Evolutionary conservation across 2,113 vertebrate genomes (phyloP).

Genomic region (Oncorhynchus keta): DNA sequence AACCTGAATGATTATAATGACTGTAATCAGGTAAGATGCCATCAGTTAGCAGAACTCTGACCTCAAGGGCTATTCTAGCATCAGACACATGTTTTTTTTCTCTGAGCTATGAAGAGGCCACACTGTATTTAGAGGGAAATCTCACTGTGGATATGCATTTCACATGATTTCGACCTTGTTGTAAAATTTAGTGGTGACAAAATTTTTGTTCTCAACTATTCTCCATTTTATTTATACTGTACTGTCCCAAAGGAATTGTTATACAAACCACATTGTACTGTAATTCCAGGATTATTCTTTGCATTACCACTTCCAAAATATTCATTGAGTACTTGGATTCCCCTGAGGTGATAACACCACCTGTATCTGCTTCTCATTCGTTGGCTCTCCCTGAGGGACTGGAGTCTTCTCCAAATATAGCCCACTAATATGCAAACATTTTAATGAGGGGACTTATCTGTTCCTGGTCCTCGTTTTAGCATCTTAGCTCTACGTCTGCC

Average conservation of each 20-base stretch:
- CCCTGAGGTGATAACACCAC: constrained; percentile 51
- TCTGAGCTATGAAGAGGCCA: not conserved
- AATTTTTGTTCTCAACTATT: not conserved
- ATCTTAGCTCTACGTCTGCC: constrained; percentile 44
- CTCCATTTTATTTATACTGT: constrained; percentile 7
- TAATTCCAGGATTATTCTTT: constrained; percentile 49
- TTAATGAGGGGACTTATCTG: constrained; percentile 65
- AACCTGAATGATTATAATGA: not conserved
- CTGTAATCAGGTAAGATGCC: not conserved
- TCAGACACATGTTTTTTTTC: not conserved
- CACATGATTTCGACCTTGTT: not conserved
- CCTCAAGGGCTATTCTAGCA: not conserved
- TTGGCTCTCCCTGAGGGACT: constrained; percentile 45
- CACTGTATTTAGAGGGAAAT: not conserved
- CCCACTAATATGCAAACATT: constrained; percentile 57
- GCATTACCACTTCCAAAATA: constrained; percentile 42
- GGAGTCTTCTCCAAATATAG: constrained; percentile 60
- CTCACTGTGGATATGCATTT: not conserved
- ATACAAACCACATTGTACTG: constrained; percentile 6
- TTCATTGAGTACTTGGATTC: constrained; percentile 42
- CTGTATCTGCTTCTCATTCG: constrained; percentile 41
- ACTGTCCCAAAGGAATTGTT: constrained; percentile 28
- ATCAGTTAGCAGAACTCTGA: constrained; percentile 31
- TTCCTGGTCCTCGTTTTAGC: constrained; percentile 36
- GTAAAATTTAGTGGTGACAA: not conserved